Percentiles rank a stretch among this genome's conserved stretches.
phyloP scores from a whole-genome alignment of 2,888 invertebrate species.

The Drosophila engyochracea region DNA sequence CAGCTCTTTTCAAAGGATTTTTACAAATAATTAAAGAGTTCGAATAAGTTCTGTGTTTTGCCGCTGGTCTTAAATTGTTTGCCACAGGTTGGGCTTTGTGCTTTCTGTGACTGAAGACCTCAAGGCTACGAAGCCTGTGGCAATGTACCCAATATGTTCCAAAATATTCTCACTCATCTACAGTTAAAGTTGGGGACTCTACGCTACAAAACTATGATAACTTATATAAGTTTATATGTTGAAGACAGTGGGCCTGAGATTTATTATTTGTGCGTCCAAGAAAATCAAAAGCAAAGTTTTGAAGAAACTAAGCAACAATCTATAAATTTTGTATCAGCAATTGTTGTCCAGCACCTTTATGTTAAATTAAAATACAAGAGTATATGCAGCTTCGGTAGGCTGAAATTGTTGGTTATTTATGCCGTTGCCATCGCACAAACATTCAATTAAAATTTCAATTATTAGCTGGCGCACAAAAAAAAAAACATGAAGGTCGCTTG shows the following conservation, averaged over 20 bases:
- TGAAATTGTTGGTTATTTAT: conserved; percentile 63
- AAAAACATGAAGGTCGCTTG: conserved; percentile 9
- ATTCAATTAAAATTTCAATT: conserved; percentile 76
- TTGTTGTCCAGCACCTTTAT: neutral
- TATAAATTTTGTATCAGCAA: neutral
- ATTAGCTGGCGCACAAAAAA: conserved; percentile 61
- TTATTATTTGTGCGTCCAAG: neutral
- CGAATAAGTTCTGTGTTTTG: neutral
- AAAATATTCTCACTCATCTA: neutral
- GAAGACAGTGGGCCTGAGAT: neutral
- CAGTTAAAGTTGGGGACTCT: neutral
- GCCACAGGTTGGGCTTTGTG: neutral
- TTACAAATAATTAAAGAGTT: neutral
- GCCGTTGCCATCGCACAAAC: conserved; percentile 48
- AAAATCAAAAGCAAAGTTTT: neutral
- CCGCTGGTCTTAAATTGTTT: neutral
- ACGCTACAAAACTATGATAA: neutral
- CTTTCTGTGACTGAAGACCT: neutral
- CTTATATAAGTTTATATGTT: neutral
- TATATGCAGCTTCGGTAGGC: neutral
- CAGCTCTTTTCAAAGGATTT: neutral
- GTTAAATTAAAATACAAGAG: neutral
- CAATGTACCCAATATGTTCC: neutral
- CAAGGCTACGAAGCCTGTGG: neutral
- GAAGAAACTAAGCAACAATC: neutral